These are phyloP conservation scores for Diogma glabrata DNA, from an alignment of 2,888 invertebrate genomes.

Conservation along the genomic window DNA sequence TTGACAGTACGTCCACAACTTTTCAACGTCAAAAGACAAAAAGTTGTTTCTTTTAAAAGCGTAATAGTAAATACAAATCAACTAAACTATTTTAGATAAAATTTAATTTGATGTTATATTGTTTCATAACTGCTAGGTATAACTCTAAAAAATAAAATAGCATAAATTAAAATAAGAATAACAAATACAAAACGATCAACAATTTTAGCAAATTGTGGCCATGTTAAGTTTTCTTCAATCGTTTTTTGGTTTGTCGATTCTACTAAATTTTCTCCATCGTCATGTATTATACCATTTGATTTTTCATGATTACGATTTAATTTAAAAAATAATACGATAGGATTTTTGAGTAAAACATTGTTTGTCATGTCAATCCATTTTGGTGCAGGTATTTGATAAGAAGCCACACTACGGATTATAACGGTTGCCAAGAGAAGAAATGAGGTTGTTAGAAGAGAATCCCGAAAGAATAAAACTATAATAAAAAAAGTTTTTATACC, in stretches of 20 bases:
- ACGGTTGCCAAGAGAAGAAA: conserved; percentile 17
- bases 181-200: conserved; percentile 2
- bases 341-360: neutral
- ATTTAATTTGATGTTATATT: neutral
- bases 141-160: neutral
- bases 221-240: neutral
- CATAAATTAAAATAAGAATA: neutral
- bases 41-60: too few species aligned
- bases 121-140: neutral
- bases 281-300: neutral
- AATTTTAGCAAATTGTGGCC: neutral
- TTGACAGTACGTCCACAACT: too few species aligned
- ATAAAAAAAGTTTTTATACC: conserved; percentile 6
- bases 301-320: neutral
- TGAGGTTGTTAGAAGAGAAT: conserved; percentile 18
- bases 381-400: conserved; percentile 13
- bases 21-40: too few species aligned
- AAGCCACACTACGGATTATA: conserved; percentile 14
- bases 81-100: neutral
- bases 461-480: conserved; percentile 21
- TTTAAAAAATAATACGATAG: neutral
- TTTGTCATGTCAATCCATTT: conserved; percentile 16
- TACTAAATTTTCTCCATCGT: neutral
- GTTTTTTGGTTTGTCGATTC: neutral
- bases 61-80: too few species aligned